These are phyloP conservation scores for Drosophila mayri DNA, from an alignment of 1,140 invertebrate genomes.

Conservation along the genomic window DNA sequence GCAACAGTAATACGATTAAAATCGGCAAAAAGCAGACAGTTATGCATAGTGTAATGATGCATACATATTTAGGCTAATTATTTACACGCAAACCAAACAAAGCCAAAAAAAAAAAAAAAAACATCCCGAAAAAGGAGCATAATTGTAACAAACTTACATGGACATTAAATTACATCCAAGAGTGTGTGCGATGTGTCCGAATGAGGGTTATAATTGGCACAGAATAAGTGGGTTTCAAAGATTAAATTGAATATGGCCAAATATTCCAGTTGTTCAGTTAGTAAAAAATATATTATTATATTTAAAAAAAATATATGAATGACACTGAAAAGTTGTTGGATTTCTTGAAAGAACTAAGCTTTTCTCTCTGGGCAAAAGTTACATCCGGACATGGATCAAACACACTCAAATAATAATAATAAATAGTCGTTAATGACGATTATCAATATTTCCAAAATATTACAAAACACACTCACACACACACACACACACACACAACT, in stretches of 20 bases:
- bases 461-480: slow-evolving; percentile 1
- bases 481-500: slow-evolving; percentile 22
- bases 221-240: slow-evolving; percentile 30
- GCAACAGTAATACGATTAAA: slow-evolving; percentile 1
- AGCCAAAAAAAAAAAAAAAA: slow-evolving; percentile 19
- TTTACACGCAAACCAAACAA: slow-evolving; percentile 38
- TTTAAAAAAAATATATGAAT: not conserved
- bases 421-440: not conserved
- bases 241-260: slow-evolving; percentile 4
- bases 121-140: slow-evolving; percentile 2
- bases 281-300: not conserved
- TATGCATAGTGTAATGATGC: slow-evolving; percentile 10
- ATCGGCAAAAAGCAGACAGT: slow-evolving; percentile 4
- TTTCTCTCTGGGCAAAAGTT: not conserved
- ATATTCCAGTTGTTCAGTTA: slow-evolving; percentile 2
- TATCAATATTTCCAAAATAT: slow-evolving; percentile 7
- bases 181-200: slow-evolving; percentile 6
- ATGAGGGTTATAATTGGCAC: not conserved
- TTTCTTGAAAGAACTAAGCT: not conserved
- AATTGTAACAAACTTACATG: slow-evolving; percentile 30
- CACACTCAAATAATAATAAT: slow-evolving; percentile 4
- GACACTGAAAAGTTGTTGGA: not conserved
- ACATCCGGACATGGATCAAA: slow-evolving; percentile 13
- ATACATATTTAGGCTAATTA: slow-evolving; percentile 53
- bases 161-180: slow-evolving; percentile 5